A percentile compares a stretch with the other conserved stretches of the same genome.
phyloP scores from a whole-genome alignment of 2,113 vertebrate genomes.

The Motacilla tschutschensis region DNA sequence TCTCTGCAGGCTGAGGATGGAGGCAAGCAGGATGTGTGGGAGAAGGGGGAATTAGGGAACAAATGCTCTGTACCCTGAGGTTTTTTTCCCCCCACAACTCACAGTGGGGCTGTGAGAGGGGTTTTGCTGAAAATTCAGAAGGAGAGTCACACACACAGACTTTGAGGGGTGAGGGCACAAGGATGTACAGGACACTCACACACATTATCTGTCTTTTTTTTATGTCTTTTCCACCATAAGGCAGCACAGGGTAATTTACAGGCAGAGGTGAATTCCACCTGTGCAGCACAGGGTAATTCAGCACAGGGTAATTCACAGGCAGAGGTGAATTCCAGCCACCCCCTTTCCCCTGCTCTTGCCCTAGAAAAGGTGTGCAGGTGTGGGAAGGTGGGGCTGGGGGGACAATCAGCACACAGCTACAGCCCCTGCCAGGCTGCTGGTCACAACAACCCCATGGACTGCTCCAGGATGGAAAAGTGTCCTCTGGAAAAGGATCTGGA shows the following conservation, averaged over 20 bases:
- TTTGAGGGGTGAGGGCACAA: neutral
- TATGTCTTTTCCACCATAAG: neutral
- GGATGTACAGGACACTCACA: neutral
- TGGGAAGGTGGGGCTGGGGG: neutral
- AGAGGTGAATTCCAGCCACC: neutral
- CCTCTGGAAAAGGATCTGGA: neutral
- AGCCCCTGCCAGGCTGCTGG: neutral
- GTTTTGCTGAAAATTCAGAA: neutral
- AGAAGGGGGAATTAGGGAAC: neutral
- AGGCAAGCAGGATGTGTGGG: neutral
- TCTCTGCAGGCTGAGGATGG: neutral
- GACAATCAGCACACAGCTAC: neutral
- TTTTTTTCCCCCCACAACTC: accelerated
- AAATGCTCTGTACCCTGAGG: accelerated
- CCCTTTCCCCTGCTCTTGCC: neutral
- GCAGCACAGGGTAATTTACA: neutral
- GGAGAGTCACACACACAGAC: neutral
- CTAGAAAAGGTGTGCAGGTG: neutral
- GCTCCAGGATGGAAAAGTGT: neutral
- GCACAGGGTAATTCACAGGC: neutral
- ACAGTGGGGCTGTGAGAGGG: neutral
- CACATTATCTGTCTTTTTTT: neutral
- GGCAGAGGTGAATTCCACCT: neutral
- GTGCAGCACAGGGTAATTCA: no score
- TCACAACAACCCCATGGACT: neutral